phyloP scores from a whole-genome alignment of 2,113 vertebrate species.

The Bufo gargarizans region DNA sequence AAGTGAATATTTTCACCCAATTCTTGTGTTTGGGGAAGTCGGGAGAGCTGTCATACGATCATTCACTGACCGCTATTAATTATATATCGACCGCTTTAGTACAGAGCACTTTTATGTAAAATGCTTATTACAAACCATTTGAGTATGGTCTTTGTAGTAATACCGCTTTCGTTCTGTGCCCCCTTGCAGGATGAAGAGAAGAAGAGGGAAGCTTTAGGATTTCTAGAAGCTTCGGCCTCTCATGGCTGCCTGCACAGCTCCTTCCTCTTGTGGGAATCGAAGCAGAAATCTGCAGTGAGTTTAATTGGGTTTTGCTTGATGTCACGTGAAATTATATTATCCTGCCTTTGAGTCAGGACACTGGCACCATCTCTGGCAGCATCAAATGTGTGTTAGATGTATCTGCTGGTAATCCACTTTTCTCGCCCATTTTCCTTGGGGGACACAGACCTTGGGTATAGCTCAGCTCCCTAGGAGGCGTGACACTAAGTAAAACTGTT shows the following conservation, averaged over 20 bases:
- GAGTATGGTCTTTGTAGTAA: neutral
- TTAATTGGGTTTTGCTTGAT: neutral
- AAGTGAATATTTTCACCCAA: no score
- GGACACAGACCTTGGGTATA: no score
- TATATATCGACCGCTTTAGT: no score
- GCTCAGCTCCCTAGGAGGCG: no score
- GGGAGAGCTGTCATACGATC: no score
- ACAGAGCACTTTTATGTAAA: neutral
- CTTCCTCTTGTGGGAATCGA: slow-evolving; percentile 91
- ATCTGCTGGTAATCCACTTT: no score
- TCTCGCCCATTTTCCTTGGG: no score
- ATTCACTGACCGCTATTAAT: no score
- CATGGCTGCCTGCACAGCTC: slow-evolving; percentile 90
- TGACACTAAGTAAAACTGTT: no score
- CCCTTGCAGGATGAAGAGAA: slow-evolving; percentile 80
- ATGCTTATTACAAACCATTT: neutral
- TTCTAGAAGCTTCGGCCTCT: slow-evolving; percentile 86
- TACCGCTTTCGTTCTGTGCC: neutral
- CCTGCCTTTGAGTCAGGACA: neutral
- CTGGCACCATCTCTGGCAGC: neutral
- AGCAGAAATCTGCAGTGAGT: slow-evolving; percentile 83
- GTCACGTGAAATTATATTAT: neutral
- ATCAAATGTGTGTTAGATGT: neutral
- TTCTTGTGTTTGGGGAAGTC: no score
- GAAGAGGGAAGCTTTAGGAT: slow-evolving; percentile 74